Percentiles rank a stretch among this genome's conserved stretches.
Conservation (phyloP, 1,140 invertebrate genomes). For the Trichonephila clavipes region DNA sequence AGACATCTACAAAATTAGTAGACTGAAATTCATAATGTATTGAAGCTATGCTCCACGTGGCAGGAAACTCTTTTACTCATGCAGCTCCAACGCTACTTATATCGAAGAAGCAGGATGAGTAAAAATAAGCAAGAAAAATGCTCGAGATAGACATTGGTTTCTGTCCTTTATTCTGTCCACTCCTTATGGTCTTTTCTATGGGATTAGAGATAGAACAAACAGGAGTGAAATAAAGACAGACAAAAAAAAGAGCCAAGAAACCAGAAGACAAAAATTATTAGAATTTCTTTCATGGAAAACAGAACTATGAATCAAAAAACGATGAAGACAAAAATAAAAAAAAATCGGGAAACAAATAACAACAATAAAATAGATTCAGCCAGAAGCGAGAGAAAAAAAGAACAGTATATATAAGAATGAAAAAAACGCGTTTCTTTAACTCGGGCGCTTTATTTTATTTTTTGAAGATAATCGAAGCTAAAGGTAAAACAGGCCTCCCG, state of each 20-base stretch:
- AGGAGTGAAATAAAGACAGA: no score
- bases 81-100: not conserved
- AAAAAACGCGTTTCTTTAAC: not conserved
- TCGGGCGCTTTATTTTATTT: not conserved
- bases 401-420: not conserved
- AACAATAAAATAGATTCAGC: conserved; percentile 12
- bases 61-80: not conserved
- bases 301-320: not conserved
- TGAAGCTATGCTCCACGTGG: not conserved
- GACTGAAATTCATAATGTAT: not conserved
- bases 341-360: not conserved
- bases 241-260: not conserved
- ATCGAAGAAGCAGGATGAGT: not conserved
- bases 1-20: no score
- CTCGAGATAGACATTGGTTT: not conserved
- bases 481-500: conserved; percentile 5
- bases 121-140: not conserved
- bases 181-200: not conserved
- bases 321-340: not conserved
- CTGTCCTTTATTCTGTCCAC: not conserved
- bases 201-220: not conserved
- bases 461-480: conserved; percentile 24
- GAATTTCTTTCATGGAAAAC: not conserved
- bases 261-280: not conserved
- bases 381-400: not conserved